Evolutionary conservation across 2,113 vertebrate species (phyloP), one percentile per base, ranked within the genome.

Genomic region (Leiothrix lutea): DNA sequence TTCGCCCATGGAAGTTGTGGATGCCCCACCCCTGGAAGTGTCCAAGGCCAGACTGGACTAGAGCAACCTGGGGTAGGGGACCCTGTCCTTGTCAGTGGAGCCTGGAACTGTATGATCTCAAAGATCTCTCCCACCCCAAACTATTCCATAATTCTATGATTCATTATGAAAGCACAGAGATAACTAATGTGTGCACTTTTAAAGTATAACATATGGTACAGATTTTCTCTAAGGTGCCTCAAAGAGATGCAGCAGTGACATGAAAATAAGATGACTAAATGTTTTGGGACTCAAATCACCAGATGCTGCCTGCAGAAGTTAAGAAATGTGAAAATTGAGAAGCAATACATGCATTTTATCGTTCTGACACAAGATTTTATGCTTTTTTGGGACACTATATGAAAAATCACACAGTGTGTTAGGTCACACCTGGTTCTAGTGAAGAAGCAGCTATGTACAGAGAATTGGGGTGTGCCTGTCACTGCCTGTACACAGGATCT

Each of bases 201-300:
- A 9, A 80, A 80, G 19, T 38, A 36, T 21, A 70, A 89, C 71
- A 95, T 92, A 93, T 91, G 92, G 83, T 36, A 44, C 71, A 85
- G 66, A 78, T 65, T 82, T 95, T 83, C 77, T 79, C n/a, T 71
- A 74, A 96, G 77, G 38, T 92, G 56, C 57, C 80, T 83, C 73
- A 44, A 85, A 69, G 72, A 85, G 65, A 89, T 65, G 70, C 17
- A 77, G 60, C 11, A 65, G 82, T 72, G 67, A 71, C 80, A 67
- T 50, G 67, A 65, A 86, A 86, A 75, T 79, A 51, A 75, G 70
- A 91, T 88, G 61, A 71, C 58, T 85, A 80, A 92, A 69, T 73
- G 21, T 86, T 88, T 84, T 61, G 48, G 28, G 62, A 64, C 8
- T 75, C 61, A 66, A 47, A 64, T 57, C 69, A 79, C 33, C 66